Evolutionary conservation across 2,113 vertebrate genomes (phyloP), one percentile per base, ranked within the genome.

Genomic region (Herpetotheres cachinnans): DNA sequence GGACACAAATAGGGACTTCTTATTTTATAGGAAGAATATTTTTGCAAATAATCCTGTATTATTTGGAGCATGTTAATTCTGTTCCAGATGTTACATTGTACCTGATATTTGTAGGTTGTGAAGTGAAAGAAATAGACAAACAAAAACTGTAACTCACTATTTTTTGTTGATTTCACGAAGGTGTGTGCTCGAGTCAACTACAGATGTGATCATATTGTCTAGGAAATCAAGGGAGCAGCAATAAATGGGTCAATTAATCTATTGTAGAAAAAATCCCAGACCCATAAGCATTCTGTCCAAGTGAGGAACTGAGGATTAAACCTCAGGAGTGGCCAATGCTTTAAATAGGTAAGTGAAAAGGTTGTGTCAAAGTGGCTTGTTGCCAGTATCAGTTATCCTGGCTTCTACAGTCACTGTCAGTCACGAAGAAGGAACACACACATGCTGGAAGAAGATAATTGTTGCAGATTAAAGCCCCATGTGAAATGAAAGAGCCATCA

Each of bases 401-500:
- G 80, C 91, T 90, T 89, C 85, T 94, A 46, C n/a, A 17, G 47
- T 87, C 69, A 15, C 42, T 78, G 81, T 56, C 87, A 65, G 36
- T 85, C 84, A 65, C 70, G 44, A 50, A 81, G 34, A 32, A 42
- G 25, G 77, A 92, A 50, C 46, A 55, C 47, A 80, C 62, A 22
- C 11, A 3, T 71, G 65, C 86, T 94, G 83, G 61, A 91, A 42
- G 70, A 71, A 91, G 65, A 77, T 49, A 85, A 67, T 85, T 94
- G 82, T 85, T 76, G 86, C 72, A 72, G 78, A 94, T 93, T 87
- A 83, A 70, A 95, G 79, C 66, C 56, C 55, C 79, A 14, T 36
- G 80, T 69, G 66, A 94, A 96, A 95, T 86, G 42, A 63, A 94
- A 92, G 77, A 90, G 63, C 71, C 63, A 84, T 97, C 73, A 71